Evolutionary conservation across 2,888 invertebrate species (phyloP).

Genomic region (Lymantria dispar): DNA sequence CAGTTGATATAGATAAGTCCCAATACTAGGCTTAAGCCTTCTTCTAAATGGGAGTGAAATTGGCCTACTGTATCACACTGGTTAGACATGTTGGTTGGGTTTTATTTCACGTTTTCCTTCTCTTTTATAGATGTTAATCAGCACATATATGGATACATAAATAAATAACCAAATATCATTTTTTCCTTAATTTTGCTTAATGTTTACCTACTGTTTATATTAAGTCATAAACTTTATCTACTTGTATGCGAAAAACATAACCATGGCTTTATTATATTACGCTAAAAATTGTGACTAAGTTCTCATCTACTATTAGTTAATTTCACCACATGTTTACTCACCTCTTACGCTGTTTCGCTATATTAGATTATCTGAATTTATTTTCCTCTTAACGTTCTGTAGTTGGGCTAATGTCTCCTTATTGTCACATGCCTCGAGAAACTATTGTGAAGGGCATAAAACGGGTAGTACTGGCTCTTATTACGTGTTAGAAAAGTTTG

Average conservation of each 20-base stretch:
- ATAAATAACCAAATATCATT: too few species aligned
- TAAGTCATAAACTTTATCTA: not conserved
- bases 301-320: slow-evolving; percentile 53
- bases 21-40: too few species aligned
- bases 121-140: too few species aligned
- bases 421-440: slow-evolving; percentile 37
- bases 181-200: too few species aligned
- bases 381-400: slow-evolving; percentile 38
- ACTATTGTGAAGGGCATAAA: slow-evolving; percentile 40
- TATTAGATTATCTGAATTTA: slow-evolving; percentile 69
- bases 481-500: slow-evolving; percentile 36
- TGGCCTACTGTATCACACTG: too few species aligned
- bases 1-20: too few species aligned
- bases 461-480: slow-evolving; percentile 32
- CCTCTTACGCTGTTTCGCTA: slow-evolving; percentile 42
- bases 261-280: slow-evolving; percentile 1
- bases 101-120: too few species aligned
- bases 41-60: too few species aligned
- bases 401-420: slow-evolving; percentile 38
- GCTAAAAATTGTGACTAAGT: slow-evolving; percentile 4
- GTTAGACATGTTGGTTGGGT: too few species aligned
- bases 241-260: not conserved
- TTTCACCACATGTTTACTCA: slow-evolving; percentile 59
- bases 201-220: not conserved
- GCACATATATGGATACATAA: too few species aligned